Evolutionary conservation across 2,113 vertebrate genomes (phyloP), one percentile per base, ranked within the genome.

Genomic region (Ictalurus furcatus): DNA sequence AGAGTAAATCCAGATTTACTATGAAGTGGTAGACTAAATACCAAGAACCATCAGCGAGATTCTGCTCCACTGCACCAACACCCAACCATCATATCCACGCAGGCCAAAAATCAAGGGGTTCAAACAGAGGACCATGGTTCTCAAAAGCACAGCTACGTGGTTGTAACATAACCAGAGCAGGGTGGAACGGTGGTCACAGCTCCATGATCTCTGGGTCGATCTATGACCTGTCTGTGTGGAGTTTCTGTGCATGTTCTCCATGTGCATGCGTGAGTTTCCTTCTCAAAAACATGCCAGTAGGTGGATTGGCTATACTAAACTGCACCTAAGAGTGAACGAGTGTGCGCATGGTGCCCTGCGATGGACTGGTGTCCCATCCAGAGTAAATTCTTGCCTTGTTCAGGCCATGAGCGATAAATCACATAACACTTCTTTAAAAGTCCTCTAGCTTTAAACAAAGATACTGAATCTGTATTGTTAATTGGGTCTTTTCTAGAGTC

Each of bases 1-100:
- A 40, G 2, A 25, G 16, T 85, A 71, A 86, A 76, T 86, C 54
- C 34, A 61, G 85, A 78, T 86, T 73, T 86, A 34, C 85, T 59
- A 12, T 71, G n/a, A 74, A 74, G 12, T 37, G n/a, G 37, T 3
- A 25, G 58, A 58, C 52, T 37, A 17, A 44, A 71, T 56, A 54
- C 52, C 28, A 37, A 74, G 30, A 73, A 23, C 28, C 23, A 17
- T 17, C 6, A 71, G 8, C 2, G 6, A 59, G 23, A 54, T 54
- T 79, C 13, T 79, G 28, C 11, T 52, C 8, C 71, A 74, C 4
- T 34, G n/a, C n/a, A 17, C 6, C 14, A 23, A 23, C 59, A 44
- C 40, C 40, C 40, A 44, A 44, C 40, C 40, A 34, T 71, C 14
- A 7, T 16, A 34, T 9, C 17, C 34, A 74, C 34, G 1, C 34